Percentiles rank a stretch among this genome's conserved stretches.
phyloP scores from a whole-genome alignment of 2,113 vertebrate genomes.

The Psilopsiagon aurifrons region DNA sequence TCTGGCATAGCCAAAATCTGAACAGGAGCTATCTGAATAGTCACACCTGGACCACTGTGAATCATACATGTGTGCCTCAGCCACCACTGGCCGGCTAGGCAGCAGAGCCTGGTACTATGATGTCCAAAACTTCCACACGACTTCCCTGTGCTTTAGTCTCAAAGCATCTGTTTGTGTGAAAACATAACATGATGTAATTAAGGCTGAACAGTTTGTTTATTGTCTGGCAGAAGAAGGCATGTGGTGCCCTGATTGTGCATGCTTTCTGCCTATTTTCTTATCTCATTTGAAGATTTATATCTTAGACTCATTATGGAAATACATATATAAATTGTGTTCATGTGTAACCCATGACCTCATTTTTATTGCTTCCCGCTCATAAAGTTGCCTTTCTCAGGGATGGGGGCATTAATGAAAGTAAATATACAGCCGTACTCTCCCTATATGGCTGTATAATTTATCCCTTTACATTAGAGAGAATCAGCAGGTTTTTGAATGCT shows the following conservation, averaged over 20 bases:
- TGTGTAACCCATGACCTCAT: background rate
- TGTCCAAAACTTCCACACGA: background rate
- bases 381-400: background rate
- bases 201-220: background rate
- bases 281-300: background rate
- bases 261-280: background rate
- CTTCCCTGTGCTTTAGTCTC: background rate
- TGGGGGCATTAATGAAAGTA: background rate
- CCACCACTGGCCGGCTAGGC: background rate
- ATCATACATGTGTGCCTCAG: accelerated
- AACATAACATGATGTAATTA: background rate
- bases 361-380: background rate
- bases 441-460: background rate
- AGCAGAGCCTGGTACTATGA: background rate
- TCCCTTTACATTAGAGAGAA: background rate
- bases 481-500: conserved; percentile 1
- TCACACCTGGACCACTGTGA: background rate
- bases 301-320: background rate
- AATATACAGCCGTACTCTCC: background rate
- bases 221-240: background rate
- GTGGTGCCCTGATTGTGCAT: background rate
- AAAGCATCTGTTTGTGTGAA: background rate
- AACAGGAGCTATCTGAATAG: background rate
- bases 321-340: background rate
- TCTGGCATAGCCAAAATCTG: background rate